These are phyloP conservation scores for Campylomormyrus tamandua DNA, from an alignment of 2,113 vertebrate species.

Conservation along the genomic window DNA sequence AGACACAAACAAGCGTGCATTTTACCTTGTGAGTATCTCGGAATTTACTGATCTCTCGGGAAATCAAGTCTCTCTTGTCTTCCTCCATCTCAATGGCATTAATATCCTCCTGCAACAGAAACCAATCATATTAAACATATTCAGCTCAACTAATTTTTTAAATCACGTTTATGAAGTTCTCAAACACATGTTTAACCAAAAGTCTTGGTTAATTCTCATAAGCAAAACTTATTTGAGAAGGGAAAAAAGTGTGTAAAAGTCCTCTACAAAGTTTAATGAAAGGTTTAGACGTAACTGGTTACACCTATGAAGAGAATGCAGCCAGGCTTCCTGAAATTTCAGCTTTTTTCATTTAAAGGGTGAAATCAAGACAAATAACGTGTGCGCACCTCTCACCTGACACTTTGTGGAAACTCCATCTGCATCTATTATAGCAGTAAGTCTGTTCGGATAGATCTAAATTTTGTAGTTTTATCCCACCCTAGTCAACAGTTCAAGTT, in stretches of 20 bases:
- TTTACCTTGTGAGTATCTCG: constrained; percentile 99
- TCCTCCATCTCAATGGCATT: constrained; percentile 99
- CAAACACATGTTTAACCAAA: neutral
- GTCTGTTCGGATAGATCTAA: neutral
- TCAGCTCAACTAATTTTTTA: neutral
- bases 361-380: neutral
- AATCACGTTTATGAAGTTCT: neutral
- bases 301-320: neutral
- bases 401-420: neutral
- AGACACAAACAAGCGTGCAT: constrained; percentile 48
- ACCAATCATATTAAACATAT: neutral
- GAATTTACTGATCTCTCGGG: constrained; percentile 99
- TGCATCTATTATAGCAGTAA: neutral
- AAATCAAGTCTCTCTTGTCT: constrained; percentile 99
- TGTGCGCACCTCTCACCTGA: neutral
- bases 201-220: neutral
- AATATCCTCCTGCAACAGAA: constrained; percentile 79
- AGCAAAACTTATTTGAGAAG: neutral
- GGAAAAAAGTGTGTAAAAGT: neutral
- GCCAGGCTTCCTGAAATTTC: neutral
- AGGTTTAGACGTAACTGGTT: neutral
- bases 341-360: neutral
- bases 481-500: neutral
- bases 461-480: neutral
- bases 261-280: neutral